phyloP scores from a whole-genome alignment of 2,888 invertebrate genomes.

The Stenoptilia bipunctidactyla region DNA sequence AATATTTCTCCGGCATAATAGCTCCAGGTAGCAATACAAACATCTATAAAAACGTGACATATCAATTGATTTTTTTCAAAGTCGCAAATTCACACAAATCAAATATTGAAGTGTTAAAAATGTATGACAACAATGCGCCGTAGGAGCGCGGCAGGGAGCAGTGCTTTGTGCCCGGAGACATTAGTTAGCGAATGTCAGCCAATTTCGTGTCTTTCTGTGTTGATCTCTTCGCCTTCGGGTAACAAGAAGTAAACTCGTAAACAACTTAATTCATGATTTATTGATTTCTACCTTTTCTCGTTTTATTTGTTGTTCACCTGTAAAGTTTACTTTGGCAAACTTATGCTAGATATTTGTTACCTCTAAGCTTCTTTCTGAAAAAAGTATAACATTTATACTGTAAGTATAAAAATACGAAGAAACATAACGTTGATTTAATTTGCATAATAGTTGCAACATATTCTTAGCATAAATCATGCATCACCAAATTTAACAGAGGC shows the following conservation, averaged over 20 bases:
- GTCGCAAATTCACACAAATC: conserved; percentile 64
- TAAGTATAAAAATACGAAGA: too few relatives aligned
- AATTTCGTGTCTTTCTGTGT: conserved; percentile 33
- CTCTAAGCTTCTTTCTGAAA: too few relatives aligned
- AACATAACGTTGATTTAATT: too few relatives aligned
- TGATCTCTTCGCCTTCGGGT: conserved; percentile 39
- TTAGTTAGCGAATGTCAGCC: conserved; percentile 60
- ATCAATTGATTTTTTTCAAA: conserved; percentile 58
- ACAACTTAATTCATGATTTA: conserved; percentile 53
- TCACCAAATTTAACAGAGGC: background rate
- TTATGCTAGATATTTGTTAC: too few relatives aligned
- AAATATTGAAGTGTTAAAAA: conserved; percentile 68
- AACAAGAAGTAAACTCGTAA: conserved; percentile 56
- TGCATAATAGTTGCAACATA: background rate
- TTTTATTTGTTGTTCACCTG: conserved; percentile 32
- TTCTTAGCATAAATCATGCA: background rate
- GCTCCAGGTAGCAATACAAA: conserved; percentile 62
- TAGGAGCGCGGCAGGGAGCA: conserved; percentile 45
- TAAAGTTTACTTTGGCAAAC: conserved; percentile 3
- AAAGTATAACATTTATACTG: too few relatives aligned
- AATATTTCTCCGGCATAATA: background rate
- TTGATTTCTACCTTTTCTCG: conserved; percentile 23
- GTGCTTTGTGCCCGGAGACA: conserved; percentile 49
- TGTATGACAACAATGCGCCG: conserved; percentile 50
- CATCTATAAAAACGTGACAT: conserved; percentile 63